A percentile compares a stretch with the other conserved stretches of the same genome.
Conservation (phyloP, 2,888 invertebrate species). For the Drosophila subquinaria region DNA sequence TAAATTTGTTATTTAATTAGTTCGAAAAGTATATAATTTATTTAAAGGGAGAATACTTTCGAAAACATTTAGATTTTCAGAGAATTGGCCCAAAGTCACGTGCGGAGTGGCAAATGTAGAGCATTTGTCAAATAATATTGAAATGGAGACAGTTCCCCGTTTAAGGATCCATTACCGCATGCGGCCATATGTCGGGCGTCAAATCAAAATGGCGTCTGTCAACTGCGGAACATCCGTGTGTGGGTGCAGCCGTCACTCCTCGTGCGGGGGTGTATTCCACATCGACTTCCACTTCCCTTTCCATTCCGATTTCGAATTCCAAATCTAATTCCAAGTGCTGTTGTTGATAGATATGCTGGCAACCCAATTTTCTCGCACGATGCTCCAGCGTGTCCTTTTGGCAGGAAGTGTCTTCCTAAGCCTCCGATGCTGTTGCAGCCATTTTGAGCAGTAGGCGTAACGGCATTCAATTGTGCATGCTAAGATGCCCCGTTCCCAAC, state of each 20-base stretch:
- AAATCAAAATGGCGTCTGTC: constrained; percentile 52
- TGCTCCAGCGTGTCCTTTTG: constrained; percentile 54
- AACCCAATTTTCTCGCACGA: constrained; percentile 53
- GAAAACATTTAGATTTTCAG: background rate
- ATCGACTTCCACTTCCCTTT: too few species aligned
- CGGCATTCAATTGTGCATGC: constrained; percentile 74
- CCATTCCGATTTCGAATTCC: constrained; percentile 12
- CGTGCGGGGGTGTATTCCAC: background rate
- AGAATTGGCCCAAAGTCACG: constrained; percentile 66
- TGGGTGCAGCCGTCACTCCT: constrained; percentile 34
- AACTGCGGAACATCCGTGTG: constrained; percentile 34
- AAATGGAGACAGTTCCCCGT: constrained; percentile 43
- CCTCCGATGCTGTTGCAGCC: constrained; percentile 41
- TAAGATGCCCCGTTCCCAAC: constrained; percentile 14
- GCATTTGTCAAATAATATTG: constrained; percentile 55
- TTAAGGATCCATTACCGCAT: constrained; percentile 27
- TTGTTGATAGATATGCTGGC: constrained; percentile 71
- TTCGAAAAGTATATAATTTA: too few species aligned
- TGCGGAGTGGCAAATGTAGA: constrained; percentile 42
- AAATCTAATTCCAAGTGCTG: constrained; percentile 40
- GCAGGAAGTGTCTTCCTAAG: constrained; percentile 51
- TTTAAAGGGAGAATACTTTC: too few species aligned
- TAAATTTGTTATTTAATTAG: too few species aligned
- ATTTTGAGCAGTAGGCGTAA: constrained; percentile 56
- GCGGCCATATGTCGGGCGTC: constrained; percentile 38